These are phyloP conservation scores for Aphis craccivora DNA, from an alignment of 1,140 invertebrate species.

Conservation along the genomic window DNA sequence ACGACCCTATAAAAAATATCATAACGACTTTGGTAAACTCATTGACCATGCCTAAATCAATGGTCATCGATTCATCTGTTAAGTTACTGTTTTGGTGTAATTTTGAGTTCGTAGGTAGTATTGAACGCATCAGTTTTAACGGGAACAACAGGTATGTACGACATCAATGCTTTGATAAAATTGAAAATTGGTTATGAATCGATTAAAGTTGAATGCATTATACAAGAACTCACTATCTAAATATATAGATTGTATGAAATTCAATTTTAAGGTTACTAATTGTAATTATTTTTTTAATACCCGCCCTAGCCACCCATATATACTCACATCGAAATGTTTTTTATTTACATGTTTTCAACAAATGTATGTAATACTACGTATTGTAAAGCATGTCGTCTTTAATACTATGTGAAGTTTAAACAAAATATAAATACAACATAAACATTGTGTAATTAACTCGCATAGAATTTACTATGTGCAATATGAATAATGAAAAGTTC, in stretches of 20 bases:
- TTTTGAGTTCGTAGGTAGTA: background rate
- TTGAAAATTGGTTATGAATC: too few relatives aligned
- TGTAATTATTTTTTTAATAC: background rate
- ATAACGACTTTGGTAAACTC: background rate
- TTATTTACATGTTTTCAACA: background rate
- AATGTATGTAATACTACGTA: background rate
- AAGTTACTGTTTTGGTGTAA: background rate
- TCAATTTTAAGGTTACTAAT: background rate
- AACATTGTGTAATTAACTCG: too few relatives aligned
- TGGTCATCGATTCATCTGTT: background rate
- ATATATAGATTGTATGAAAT: background rate
- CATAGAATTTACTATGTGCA: too few relatives aligned
- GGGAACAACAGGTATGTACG: background rate
- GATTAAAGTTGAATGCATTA: background rate
- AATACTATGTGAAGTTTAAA: too few relatives aligned
- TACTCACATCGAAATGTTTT: background rate
- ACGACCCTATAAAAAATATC: background rate
- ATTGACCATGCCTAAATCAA: background rate
- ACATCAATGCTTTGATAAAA: background rate
- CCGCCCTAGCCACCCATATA: background rate
- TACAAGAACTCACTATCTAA: background rate
- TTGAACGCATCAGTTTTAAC: background rate
- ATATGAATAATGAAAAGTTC: too few relatives aligned
- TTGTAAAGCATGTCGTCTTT: too few relatives aligned
- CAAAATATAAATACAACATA: too few relatives aligned